These are phyloP conservation scores for Hypanus sabinus DNA, from an alignment of 2,113 vertebrate species.

Conservation along the genomic window DNA sequence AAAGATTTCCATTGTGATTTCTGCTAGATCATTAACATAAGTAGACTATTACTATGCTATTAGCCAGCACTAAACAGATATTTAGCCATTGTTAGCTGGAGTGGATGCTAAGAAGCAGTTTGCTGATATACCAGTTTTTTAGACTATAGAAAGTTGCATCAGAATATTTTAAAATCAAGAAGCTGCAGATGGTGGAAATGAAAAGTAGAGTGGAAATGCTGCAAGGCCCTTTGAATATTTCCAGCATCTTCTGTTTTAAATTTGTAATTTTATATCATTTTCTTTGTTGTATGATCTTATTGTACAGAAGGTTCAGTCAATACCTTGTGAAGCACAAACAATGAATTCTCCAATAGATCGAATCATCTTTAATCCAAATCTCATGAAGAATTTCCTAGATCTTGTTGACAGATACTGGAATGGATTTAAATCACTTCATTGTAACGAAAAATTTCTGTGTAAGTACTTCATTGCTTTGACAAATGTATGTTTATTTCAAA, in stretches of 20 bases:
- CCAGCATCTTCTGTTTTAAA: not conserved
- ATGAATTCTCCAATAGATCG: slow-evolving; percentile 45
- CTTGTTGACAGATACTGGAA: slow-evolving; percentile 67
- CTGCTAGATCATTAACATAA: not conserved
- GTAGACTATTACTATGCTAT: not conserved
- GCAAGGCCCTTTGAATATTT: not conserved
- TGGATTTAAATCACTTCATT: slow-evolving; percentile 56
- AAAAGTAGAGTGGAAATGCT: not conserved
- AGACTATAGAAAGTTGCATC: not conserved
- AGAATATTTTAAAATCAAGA: too few relatives aligned
- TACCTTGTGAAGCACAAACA: not conserved
- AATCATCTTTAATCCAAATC: slow-evolving; percentile 41
- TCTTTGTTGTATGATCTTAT: not conserved
- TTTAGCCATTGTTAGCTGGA: not conserved
- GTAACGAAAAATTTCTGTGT: slow-evolving; percentile 65
- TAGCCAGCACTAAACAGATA: not conserved
- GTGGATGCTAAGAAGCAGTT: too few relatives aligned
- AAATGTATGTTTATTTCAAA: not conserved
- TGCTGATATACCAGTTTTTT: not conserved
- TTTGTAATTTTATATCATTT: not conserved
- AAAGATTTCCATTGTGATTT: not conserved
- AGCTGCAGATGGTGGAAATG: too few relatives aligned
- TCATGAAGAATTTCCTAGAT: slow-evolving; percentile 60
- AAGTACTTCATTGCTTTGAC: slow-evolving; percentile 45
- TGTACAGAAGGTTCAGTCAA: not conserved